Base-by-base conservation (phyloP, 2,888 invertebrate genomes). In the Petrolisthes cinctipes region DNA sequence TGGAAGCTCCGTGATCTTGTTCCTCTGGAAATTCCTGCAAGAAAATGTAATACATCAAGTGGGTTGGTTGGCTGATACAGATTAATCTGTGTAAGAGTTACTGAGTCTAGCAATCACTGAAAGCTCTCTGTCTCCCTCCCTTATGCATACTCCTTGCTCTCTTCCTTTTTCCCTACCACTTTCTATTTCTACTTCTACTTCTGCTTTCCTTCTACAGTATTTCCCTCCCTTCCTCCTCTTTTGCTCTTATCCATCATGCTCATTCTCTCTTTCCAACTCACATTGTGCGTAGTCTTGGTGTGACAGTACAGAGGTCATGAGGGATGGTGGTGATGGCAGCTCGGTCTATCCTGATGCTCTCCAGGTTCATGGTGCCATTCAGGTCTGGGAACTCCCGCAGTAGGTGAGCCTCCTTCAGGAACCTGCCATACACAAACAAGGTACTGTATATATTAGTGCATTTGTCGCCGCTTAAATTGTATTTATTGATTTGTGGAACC, bases 391-490 rank as follows among this genome's bases (percentile, higher is more conserved):
- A 96, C 91, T 94, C 94, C 90, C 95, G 95, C 92, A 98, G 94
- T 91, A 95, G 95, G 91, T 96, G 95, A 89, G 96, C 96, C 93
- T 97, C 97, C 79, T 98, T 97, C 91, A 98, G 93, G 91, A 96
- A 96, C 91, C 98, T 98, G 93, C 61, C 37, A 14, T 5, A 57
- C 56, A 61, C 11, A 61, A 20, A 23, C n/a, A 20, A 11, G 4
- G 17, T 17, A 76, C 7, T 73, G 23, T 20, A 73, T 73, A 73
- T 20, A 23, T 17, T n/a, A n/a, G n/a, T n/a, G n/a, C n/a, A n/a
- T n/a, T n/a, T n/a, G n/a, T n/a, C n/a, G n/a, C n/a, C n/a, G n/a
- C n/a, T n/a, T n/a, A n/a, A n/a, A n/a, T n/a, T n/a, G n/a, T n/a
- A n/a, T n/a, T n/a, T n/a, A n/a, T n/a, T n/a, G n/a, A n/a, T n/a